phyloP scores from a whole-genome alignment of 2,888 invertebrate species.

The Callimorpha dominula region DNA sequence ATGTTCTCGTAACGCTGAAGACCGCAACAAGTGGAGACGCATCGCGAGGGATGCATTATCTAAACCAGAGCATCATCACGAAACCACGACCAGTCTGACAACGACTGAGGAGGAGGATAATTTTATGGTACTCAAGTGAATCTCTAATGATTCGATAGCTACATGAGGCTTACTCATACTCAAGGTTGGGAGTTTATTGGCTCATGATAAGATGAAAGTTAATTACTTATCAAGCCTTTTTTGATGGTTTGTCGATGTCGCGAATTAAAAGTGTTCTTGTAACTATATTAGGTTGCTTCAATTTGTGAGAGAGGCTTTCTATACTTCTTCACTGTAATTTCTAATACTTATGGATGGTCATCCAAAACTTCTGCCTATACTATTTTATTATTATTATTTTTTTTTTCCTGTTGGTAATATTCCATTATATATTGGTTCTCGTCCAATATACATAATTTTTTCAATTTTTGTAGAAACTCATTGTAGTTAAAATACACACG shows the following conservation, averaged over 20 bases:
- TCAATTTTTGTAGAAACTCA: background rate
- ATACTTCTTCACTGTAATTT: background rate
- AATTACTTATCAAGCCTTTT: no score
- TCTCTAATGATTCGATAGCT: slow-evolving; percentile 3
- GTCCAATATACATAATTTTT: background rate
- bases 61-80: no score
- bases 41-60: no score
- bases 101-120: no score
- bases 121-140: slow-evolving; percentile 15
- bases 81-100: no score
- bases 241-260: no score
- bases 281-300: background rate
- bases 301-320: background rate
- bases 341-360: background rate
- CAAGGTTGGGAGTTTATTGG: background rate
- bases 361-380: background rate
- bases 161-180: slow-evolving; percentile 2
- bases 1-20: no score
- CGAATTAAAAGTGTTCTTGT: background rate
- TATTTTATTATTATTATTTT: no score
- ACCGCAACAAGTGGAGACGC: no score
- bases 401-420: slow-evolving; percentile 9
- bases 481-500: background rate
- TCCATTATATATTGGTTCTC: background rate
- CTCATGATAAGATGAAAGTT: background rate